Evolutionary conservation across 2,113 vertebrate species (phyloP).

Genomic region (Piprites chloris): DNA sequence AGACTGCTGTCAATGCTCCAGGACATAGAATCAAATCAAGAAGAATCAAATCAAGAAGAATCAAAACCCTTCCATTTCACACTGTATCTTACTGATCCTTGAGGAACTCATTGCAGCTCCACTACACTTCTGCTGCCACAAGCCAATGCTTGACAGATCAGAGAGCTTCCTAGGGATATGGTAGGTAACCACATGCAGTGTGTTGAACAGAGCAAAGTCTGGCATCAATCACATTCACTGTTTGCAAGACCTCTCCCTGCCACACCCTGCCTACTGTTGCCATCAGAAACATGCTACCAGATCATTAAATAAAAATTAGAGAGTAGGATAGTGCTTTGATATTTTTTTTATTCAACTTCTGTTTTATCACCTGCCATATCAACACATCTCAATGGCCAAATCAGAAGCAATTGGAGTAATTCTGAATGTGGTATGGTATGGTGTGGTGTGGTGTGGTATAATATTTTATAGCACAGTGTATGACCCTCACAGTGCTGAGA

Average conservation of each 20-base stretch:
- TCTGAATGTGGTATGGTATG: neutral
- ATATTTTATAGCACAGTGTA: neutral
- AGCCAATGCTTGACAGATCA: neutral
- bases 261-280: neutral
- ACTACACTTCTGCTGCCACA: neutral
- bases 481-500: neutral
- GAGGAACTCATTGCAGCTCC: neutral
- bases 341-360: neutral
- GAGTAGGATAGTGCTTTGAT: neutral
- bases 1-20: neutral
- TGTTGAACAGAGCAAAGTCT: neutral
- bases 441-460: neutral
- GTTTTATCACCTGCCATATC: neutral
- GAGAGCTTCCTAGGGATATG: neutral
- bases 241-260: neutral
- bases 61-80: neutral
- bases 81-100: neutral
- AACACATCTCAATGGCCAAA: neutral
- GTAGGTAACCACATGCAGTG: neutral
- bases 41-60: neutral
- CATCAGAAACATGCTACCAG: neutral
- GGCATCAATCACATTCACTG: fast-evolving
- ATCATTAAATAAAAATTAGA: neutral
- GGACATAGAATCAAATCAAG: neutral
- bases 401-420: neutral